phyloP scores from a whole-genome alignment of 2,113 vertebrate species.

The Climacteris rufus region DNA sequence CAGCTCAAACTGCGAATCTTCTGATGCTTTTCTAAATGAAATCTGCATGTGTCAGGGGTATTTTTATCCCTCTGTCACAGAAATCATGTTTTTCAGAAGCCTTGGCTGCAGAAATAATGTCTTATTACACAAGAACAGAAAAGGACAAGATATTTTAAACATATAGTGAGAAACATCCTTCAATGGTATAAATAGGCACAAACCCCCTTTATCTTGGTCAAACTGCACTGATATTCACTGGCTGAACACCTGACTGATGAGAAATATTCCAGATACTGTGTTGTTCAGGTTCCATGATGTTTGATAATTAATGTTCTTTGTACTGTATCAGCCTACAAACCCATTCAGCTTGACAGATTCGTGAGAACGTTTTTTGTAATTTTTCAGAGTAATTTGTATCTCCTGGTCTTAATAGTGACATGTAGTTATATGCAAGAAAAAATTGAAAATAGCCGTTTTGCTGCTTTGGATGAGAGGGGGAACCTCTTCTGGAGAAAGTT shows the following conservation, averaged over 20 bases:
- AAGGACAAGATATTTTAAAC: slow-evolving; percentile 13
- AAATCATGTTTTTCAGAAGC: slow-evolving; percentile 13
- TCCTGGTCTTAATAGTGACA: neutral
- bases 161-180: neutral
- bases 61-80: slow-evolving; percentile 41
- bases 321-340: slow-evolving; percentile 23
- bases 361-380: neutral
- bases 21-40: slow-evolving; percentile 17
- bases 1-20: slow-evolving; percentile 1
- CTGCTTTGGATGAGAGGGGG: neutral
- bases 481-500: neutral
- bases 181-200: neutral
- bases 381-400: neutral
- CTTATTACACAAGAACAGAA: neutral
- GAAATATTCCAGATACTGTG: neutral
- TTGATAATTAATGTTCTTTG: slow-evolving; percentile 42
- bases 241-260: neutral
- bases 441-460: neutral
- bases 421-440: neutral
- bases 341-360: slow-evolving; percentile 13
- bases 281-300: neutral
- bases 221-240: neutral
- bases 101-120: neutral
- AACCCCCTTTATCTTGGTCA: neutral
- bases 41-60: neutral